Percentiles rank a stretch among this genome's conserved stretches.
Evolutionary conservation across 1,140 invertebrate genomes (phyloP).

Genomic region (Drosophila ambigua): DNA sequence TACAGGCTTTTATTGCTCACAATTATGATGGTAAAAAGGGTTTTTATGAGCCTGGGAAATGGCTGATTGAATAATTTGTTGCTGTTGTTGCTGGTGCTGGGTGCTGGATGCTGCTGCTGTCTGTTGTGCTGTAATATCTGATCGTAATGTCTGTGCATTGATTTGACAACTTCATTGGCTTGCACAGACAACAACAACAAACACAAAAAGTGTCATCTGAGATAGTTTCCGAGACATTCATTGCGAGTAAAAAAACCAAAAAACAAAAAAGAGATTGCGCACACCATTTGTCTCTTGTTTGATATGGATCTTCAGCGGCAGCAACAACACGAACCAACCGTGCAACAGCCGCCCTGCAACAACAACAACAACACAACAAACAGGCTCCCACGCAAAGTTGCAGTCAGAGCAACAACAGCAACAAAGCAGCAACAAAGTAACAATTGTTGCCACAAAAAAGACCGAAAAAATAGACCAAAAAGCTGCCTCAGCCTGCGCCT

Average conservation of each 20-base stretch:
- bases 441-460: slow-evolving; percentile 56
- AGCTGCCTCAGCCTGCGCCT: slow-evolving; percentile 17
- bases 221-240: slow-evolving; percentile 70
- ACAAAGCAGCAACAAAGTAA: slow-evolving; percentile 63
- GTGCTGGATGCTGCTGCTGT: too few species aligned
- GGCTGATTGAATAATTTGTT: slow-evolving; percentile 44
- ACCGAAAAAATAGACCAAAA: slow-evolving; percentile 58
- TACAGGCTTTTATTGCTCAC: slow-evolving; percentile 31
- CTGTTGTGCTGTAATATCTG: too few species aligned
- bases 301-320: slow-evolving; percentile 67
- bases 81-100: neutral
- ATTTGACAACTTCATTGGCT: slow-evolving; percentile 71
- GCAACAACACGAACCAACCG: slow-evolving; percentile 28
- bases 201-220: slow-evolving; percentile 66
- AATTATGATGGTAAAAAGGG: slow-evolving; percentile 46
- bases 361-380: slow-evolving; percentile 52
- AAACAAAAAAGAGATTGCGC: slow-evolving; percentile 76
- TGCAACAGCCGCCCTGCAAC: slow-evolving; percentile 8
- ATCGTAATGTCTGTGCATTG: slow-evolving; percentile 22
- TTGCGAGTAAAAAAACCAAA: slow-evolving; percentile 42
- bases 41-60: slow-evolving; percentile 59
- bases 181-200: slow-evolving; percentile 12
- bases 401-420: slow-evolving; percentile 40
- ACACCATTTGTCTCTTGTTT: slow-evolving; percentile 81
- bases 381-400: slow-evolving; percentile 73